Base-by-base conservation (phyloP, 2,888 invertebrate genomes). In the Zaprionus obscuricornis region DNA sequence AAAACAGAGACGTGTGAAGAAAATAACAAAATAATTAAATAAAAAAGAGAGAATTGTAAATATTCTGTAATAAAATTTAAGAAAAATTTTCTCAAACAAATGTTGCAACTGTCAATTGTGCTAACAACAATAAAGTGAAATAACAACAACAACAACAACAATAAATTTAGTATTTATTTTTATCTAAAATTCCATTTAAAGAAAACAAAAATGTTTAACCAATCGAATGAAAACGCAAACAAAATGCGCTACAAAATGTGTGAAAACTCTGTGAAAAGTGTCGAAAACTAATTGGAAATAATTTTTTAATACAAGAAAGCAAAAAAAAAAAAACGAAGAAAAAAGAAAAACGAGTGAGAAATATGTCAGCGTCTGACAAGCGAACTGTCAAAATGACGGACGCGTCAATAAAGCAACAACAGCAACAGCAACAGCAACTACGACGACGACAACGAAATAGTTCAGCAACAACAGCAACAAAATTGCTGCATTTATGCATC, bases 341-440 rank as follows among this genome's bases (percentile, higher is more conserved):
- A n/a, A n/a, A n/a, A n/a, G n/a, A n/a, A n/a, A n/a, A n/a, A 29
- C 36, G n/a, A n/a, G n/a, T n/a, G n/a, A n/a, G n/a, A 52, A 66
- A 62, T 68, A 72, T 66, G 65, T 77, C 84, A 68, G 74, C 67
- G 60, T 65, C 66, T 74, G 84, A 77, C 87, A 83, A 66, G 68
- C 86, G 83, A 83, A 81, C 76, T 86, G 83, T 85, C 82, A 77
- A 73, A 64, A 75, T 87, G 86, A 84, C 78, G 82, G 74, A 46
- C 52, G 56, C 57, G 59, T 58, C 74, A 66, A 60, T 63, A 45
- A 63, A 47, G 47, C 68, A 45, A 55, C 54, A 66, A 43, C 39
- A 64, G 43, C 51, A 65, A 42, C 59, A 51, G 31, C 62, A 45
- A 46, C 43, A 54, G 36, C 49, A 24, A 20, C 17, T 18, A 14